Conservation (phyloP, 2,797 vertebrate genomes). For the Alectoris magna region DNA sequence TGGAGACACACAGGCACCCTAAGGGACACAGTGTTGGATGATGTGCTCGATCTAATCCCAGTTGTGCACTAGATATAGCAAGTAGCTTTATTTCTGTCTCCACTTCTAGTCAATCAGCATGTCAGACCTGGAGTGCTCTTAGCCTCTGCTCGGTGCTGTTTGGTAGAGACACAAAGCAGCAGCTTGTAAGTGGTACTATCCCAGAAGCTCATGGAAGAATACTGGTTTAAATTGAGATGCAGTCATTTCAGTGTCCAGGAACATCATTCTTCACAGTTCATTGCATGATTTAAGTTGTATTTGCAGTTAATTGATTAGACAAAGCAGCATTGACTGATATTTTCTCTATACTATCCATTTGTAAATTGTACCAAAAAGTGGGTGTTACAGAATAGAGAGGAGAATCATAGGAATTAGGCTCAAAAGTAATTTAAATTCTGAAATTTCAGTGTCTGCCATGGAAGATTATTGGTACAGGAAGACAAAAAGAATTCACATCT, state of each 20-base stretch:
- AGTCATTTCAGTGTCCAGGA: background rate
- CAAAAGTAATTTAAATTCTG: background rate
- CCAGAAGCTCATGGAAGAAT: background rate
- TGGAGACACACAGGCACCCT: background rate
- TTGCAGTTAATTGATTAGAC: background rate
- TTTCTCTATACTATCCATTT: background rate
- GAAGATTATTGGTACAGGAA: background rate
- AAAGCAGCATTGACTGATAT: background rate
- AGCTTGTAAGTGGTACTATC: background rate
- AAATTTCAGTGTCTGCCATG: background rate
- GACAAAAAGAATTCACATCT: background rate
- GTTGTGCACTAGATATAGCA: background rate
- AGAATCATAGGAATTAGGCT: background rate
- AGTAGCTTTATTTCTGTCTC: background rate
- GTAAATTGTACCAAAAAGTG: background rate
- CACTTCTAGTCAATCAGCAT: background rate
- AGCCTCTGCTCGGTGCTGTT: background rate
- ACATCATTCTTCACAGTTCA: background rate
- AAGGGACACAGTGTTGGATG: background rate
- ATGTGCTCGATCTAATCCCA: background rate
- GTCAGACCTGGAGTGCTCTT: rapidly evolving
- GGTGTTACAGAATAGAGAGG: background rate
- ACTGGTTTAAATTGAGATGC: background rate
- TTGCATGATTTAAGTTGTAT: background rate
- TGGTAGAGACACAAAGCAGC: background rate